Evolutionary conservation across 2,113 vertebrate species (phyloP).

Genomic region (Amphilophus citrinellus): DNA sequence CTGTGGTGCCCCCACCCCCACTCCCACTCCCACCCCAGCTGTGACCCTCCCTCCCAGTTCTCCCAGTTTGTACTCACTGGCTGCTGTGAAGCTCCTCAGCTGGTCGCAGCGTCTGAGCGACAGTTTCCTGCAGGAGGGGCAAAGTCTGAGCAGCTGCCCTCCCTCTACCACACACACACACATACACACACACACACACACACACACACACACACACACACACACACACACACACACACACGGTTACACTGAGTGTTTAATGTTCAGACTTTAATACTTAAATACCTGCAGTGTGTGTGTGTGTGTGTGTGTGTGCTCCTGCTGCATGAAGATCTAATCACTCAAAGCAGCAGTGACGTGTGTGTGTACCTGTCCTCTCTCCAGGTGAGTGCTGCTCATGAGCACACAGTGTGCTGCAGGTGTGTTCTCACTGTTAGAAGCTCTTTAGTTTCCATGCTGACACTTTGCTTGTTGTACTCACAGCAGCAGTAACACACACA

Average conservation of each 20-base stretch:
- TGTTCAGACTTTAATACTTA: no score
- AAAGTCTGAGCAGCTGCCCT: neutral
- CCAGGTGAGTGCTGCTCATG: neutral
- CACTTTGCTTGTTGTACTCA: neutral
- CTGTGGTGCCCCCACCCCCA: neutral
- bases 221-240: neutral
- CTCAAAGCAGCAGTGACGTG: no score
- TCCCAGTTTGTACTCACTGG: conserved; percentile 21
- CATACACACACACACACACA: neutral
- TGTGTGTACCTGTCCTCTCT: neutral
- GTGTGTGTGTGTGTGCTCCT: neutral
- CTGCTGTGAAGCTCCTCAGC: neutral
- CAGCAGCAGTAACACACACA: neutral
- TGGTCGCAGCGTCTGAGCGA: neutral
- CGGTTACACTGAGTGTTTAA: no score
- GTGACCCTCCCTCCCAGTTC: neutral
- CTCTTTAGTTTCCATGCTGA: neutral
- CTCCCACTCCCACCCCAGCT: neutral
- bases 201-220: no score
- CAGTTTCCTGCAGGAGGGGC: neutral
- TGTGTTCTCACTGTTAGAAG: neutral
- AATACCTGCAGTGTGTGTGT: neutral
- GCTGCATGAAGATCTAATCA: neutral
- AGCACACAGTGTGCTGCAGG: neutral
- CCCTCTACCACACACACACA: neutral